These are phyloP conservation scores for Enteromius treurensis DNA, from an alignment of 2,797 vertebrate genomes.

Conservation along the genomic window DNA sequence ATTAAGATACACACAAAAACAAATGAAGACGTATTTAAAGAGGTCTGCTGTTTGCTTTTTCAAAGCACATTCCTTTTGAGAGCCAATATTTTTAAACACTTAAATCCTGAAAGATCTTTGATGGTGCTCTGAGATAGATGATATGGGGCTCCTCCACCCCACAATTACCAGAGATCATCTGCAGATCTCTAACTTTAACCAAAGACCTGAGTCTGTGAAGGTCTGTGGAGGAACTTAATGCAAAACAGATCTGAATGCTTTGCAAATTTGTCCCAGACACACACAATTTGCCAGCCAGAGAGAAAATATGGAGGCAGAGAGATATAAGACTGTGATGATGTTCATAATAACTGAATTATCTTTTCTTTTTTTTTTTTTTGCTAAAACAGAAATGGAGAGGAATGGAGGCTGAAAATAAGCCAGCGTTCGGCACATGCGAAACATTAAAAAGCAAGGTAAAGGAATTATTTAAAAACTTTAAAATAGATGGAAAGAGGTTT, in stretches of 20 bases:
- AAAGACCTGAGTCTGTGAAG: conserved; percentile 64
- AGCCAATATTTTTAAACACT: conserved; percentile 38
- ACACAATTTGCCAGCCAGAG: conserved; percentile 38
- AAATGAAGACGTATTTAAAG: conserved; percentile 41
- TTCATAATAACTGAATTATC: conserved; percentile 30
- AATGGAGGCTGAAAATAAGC: neutral
- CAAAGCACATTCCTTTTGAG: conserved; percentile 39
- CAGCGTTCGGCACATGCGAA: conserved; percentile 8
- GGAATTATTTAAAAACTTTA: neutral
- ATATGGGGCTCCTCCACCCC: conserved; percentile 67
- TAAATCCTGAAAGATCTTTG: conserved; percentile 43
- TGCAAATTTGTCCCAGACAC: conserved; percentile 62
- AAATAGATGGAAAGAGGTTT: conserved; percentile 17
- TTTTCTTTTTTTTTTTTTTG: neutral
- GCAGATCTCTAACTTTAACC: conserved; percentile 65
- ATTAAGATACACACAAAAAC: conserved; percentile 31
- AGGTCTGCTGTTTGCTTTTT: conserved; percentile 21
- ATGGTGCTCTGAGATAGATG: conserved; percentile 60
- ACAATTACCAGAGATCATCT: conserved; percentile 70
- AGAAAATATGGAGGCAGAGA: conserved; percentile 11
- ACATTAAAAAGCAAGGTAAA: neutral
- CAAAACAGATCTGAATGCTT: conserved; percentile 64
- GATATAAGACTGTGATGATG: neutral
- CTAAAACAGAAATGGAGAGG: neutral
- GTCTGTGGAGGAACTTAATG: conserved; percentile 75